Conservation (phyloP, 2,888 invertebrate genomes). For the Silvanus unidentatus region DNA sequence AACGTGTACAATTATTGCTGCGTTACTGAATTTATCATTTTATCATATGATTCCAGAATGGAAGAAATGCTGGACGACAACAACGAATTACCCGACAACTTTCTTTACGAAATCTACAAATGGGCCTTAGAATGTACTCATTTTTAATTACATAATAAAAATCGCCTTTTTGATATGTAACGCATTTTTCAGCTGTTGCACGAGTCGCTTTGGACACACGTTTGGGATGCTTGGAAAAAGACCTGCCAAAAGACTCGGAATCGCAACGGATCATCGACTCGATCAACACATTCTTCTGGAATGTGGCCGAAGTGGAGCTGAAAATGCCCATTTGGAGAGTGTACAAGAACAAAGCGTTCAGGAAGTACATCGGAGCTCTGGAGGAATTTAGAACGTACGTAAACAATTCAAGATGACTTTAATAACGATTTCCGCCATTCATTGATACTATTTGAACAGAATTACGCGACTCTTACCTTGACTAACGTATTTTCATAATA, state of each 20-base stretch:
- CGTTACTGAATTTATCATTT: not conserved
- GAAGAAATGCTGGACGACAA: conserved; percentile 55
- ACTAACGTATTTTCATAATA: too few relatives aligned
- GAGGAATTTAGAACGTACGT: conserved; percentile 67
- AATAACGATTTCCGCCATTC: too few relatives aligned
- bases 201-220: conserved; percentile 76
- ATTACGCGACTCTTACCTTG: too few relatives aligned
- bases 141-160: conserved; percentile 1
- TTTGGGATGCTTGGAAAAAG: conserved; percentile 64
- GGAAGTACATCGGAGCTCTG: conserved; percentile 63
- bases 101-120: conserved; percentile 67
- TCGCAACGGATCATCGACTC: conserved; percentile 71
- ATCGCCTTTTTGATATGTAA: not conserved
- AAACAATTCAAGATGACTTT: not conserved
- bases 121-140: conserved; percentile 79
- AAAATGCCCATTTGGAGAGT: conserved; percentile 70
- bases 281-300: conserved; percentile 72
- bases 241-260: conserved; percentile 50
- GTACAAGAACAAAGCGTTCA: conserved; percentile 64
- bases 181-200: conserved; percentile 63
- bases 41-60: conserved; percentile 52
- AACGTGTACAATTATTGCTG: too few relatives aligned
- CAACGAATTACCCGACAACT: conserved; percentile 60
- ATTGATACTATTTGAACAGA: too few relatives aligned
- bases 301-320: conserved; percentile 68